These are phyloP conservation scores for Neodiprion pinetum DNA, from an alignment of 1,140 invertebrate species.

Conservation along the genomic window DNA sequence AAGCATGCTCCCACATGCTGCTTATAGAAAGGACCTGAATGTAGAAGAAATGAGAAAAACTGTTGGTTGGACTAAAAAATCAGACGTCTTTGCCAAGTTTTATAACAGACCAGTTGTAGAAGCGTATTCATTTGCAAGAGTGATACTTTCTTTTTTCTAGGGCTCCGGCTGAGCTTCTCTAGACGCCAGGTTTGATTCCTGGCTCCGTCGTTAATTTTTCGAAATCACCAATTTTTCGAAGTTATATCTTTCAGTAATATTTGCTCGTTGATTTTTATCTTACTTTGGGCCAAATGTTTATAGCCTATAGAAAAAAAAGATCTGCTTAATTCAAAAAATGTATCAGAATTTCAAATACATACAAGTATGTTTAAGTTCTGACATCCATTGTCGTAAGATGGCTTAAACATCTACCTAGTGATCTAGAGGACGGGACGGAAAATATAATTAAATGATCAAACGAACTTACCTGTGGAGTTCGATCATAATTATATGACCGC, in stretches of 20 bases:
- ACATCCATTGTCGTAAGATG: not conserved
- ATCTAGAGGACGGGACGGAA: no score
- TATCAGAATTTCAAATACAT: not conserved
- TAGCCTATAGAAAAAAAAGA: not conserved
- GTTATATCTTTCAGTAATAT: no score
- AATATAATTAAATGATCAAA: no score
- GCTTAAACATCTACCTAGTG: no score
- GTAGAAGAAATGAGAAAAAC: conserved; percentile 31
- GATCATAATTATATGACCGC: no score
- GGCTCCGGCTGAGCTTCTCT: not conserved
- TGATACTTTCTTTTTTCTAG: not conserved
- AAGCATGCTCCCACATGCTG: conserved; percentile 37
- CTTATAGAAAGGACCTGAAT: conserved; percentile 30
- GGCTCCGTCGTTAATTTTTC: no score
- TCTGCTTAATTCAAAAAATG: not conserved
- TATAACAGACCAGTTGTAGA: conserved; percentile 35
- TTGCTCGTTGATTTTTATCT: not conserved
- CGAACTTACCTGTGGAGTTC: no score
- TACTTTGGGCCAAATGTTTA: not conserved
- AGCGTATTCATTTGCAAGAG: not conserved
- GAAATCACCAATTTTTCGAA: no score
- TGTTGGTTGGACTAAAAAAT: conserved; percentile 36
- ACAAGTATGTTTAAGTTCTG: not conserved
- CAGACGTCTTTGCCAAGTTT: conserved; percentile 33
- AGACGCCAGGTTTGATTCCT: no score